Evolutionary conservation across 2,888 invertebrate genomes (phyloP).

Genomic region (Laspeyria flexula): DNA sequence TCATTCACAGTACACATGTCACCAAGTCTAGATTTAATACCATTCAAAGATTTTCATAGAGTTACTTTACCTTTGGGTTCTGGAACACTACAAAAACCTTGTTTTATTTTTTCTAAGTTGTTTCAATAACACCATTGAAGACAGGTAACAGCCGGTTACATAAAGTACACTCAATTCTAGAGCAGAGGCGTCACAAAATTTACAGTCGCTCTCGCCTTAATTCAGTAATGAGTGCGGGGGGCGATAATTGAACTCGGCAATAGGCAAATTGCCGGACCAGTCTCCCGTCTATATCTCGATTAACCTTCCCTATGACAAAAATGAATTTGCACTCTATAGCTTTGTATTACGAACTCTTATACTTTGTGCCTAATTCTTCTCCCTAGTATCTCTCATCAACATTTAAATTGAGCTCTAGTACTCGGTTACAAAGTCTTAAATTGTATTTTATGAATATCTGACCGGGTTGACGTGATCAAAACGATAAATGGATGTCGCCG

Average conservation of each 20-base stretch:
- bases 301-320: slow-evolving; percentile 34
- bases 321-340: slow-evolving; percentile 53
- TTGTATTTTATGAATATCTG: slow-evolving; percentile 48
- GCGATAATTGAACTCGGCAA: slow-evolving; percentile 84
- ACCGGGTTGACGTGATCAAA: slow-evolving; percentile 58
- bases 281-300: slow-evolving; percentile 63
- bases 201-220: slow-evolving; percentile 80
- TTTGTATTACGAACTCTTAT: slow-evolving; percentile 50
- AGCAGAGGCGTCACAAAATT: slow-evolving; percentile 79
- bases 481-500: slow-evolving; percentile 65
- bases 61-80: too few species aligned
- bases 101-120: slow-evolving; percentile 3
- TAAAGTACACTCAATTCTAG: slow-evolving; percentile 64
- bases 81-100: background rate
- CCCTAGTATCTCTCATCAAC: slow-evolving; percentile 53
- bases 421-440: slow-evolving; percentile 60
- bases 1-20: too few species aligned
- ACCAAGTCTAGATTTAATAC: too few species aligned
- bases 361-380: slow-evolving; percentile 36
- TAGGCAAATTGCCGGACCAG: slow-evolving; percentile 81
- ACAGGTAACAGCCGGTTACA: slow-evolving; percentile 64
- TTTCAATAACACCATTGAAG: slow-evolving; percentile 34
- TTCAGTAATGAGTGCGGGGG: slow-evolving; percentile 84
- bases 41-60: too few species aligned
- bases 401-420: slow-evolving; percentile 68